A percentile compares a stretch with the other conserved stretches of the same genome.
phyloP scores from a whole-genome alignment of 2,113 vertebrate genomes.

The Zosterops pallidus region DNA sequence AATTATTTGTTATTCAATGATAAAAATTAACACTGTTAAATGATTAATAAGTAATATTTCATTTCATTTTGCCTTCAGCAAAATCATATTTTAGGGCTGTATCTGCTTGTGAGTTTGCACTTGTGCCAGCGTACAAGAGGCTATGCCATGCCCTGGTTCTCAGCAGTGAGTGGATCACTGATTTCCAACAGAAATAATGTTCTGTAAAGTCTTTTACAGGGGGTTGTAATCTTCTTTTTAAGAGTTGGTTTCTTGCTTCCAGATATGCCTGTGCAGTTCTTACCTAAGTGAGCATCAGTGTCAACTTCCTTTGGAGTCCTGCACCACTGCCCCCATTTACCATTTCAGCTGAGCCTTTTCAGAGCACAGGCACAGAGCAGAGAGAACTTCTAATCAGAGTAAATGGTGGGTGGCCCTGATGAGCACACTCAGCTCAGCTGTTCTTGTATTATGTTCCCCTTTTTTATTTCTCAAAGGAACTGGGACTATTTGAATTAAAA shows the following conservation, averaged over 20 bases:
- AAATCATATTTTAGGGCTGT: neutral
- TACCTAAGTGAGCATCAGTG: neutral
- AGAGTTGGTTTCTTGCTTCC: neutral
- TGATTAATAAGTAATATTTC: neutral
- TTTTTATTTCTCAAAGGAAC: slow-evolving; percentile 1
- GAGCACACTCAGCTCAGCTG: neutral
- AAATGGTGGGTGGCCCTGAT: neutral
- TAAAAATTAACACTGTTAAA: neutral
- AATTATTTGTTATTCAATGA: neutral
- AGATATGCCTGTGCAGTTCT: neutral
- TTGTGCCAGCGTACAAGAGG: neutral
- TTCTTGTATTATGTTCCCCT: neutral
- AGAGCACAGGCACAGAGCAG: neutral
- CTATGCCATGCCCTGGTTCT: neutral
- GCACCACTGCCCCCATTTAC: neutral
- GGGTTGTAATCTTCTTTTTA: neutral
- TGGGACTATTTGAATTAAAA: slow-evolving; percentile 24
- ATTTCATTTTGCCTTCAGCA: neutral
- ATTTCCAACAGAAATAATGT: no score
- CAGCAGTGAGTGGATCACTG: neutral
- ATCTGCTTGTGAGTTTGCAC: neutral
- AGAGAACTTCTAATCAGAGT: neutral
- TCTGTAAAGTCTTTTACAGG: neutral
- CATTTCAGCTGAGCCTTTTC: neutral
- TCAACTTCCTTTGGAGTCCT: neutral